A percentile compares a stretch with the other conserved stretches of the same genome.
phyloP scores from a whole-genome alignment of 2,888 invertebrate genomes.

The Poecilus cupreus region DNA sequence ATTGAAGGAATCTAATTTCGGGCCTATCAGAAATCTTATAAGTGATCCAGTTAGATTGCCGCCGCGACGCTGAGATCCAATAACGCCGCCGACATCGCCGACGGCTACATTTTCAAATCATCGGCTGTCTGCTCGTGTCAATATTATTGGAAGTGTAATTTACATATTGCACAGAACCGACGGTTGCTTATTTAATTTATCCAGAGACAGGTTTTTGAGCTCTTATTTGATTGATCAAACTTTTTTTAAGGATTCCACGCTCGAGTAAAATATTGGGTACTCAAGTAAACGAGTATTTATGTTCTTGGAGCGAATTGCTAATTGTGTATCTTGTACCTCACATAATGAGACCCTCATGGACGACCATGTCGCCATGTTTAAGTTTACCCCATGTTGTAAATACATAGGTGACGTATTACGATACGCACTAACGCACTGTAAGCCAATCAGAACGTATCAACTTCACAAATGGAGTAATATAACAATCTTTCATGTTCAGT shows the following conservation, averaged over 20 bases:
- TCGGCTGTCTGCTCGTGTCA: constrained; percentile 40
- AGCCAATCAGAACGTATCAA: too few relatives aligned
- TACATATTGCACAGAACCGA: constrained; percentile 11
- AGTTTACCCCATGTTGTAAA: too few relatives aligned
- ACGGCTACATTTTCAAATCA: constrained; percentile 46
- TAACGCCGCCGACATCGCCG: constrained; percentile 5
- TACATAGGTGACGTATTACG: too few relatives aligned
- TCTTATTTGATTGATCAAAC: not conserved
- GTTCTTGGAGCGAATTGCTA: too few relatives aligned
- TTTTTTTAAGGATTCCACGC: not conserved
- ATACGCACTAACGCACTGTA: too few relatives aligned
- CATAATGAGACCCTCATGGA: too few relatives aligned
- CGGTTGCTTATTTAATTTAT: constrained; percentile 37
- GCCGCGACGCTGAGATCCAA: constrained; percentile 7
- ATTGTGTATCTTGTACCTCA: too few relatives aligned
- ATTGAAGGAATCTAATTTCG: constrained; percentile 56
- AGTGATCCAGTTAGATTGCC: constrained; percentile 49
- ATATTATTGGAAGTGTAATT: constrained; percentile 46
- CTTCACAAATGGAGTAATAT: too few relatives aligned
- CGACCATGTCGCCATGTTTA: too few relatives aligned
- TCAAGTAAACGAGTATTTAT: not conserved
- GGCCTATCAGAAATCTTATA: constrained; percentile 53
- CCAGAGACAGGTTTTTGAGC: constrained; percentile 26
- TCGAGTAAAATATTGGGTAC: not conserved
- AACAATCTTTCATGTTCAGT: too few relatives aligned